phyloP scores from a whole-genome alignment of 2,888 invertebrate species.

The Tubulanus polymorphus region DNA sequence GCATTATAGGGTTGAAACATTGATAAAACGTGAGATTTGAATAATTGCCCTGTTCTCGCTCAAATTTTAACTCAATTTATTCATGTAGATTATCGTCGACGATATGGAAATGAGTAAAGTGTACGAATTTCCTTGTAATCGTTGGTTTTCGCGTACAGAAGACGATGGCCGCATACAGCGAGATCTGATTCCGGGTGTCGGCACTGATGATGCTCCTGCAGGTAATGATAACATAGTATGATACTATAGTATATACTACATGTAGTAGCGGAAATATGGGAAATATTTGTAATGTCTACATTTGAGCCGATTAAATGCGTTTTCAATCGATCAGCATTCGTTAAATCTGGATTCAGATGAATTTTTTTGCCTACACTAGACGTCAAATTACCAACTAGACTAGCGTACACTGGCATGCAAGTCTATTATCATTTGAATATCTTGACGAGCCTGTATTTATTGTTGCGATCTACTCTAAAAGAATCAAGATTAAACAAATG shows the following conservation, averaged over 20 bases:
- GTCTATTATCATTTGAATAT: too few species aligned
- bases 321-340: too few species aligned
- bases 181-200: constrained; percentile 39
- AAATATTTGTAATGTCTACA: too few species aligned
- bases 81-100: constrained; percentile 46
- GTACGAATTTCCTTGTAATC: constrained; percentile 49
- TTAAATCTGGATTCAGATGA: too few species aligned
- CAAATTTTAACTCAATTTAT: neutral
- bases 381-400: too few species aligned
- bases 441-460: too few species aligned
- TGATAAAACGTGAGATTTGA: neutral
- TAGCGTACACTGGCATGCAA: too few species aligned
- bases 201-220: constrained; percentile 33
- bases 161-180: constrained; percentile 49
- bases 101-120: constrained; percentile 46
- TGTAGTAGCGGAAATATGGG: neutral
- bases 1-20: too few species aligned
- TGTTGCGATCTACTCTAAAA: too few species aligned
- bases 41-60: neutral
- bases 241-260: neutral
- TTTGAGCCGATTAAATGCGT: too few species aligned
- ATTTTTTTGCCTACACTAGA: too few species aligned
- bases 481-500: too few species aligned
- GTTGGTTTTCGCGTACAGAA: constrained; percentile 50
- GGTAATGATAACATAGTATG: constrained; percentile 34